A percentile compares a stretch with the other conserved stretches of the same genome.
Evolutionary conservation across 2,797 vertebrate species (phyloP).

Genomic region (Catamblyrhynchus diadema): DNA sequence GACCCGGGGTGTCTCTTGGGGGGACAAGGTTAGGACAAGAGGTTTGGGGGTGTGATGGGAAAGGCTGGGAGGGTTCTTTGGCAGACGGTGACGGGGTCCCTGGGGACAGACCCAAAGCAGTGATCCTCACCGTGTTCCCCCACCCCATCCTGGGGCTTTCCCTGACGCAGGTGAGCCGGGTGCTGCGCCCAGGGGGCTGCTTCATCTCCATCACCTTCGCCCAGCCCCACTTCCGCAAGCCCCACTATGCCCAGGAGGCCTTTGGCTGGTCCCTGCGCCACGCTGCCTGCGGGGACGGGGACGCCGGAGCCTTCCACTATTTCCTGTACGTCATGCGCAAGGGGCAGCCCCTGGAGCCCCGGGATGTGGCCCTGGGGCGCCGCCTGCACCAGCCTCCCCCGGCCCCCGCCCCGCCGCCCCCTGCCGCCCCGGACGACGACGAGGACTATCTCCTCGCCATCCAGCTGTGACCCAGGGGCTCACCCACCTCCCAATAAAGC

Average conservation of each 20-base stretch:
- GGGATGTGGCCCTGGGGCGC: conserved; percentile 78
- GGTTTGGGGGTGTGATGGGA: neutral
- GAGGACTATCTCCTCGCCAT: conserved; percentile 86
- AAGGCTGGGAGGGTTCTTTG: neutral
- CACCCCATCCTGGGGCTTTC: neutral
- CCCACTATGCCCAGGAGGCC: conserved; percentile 80
- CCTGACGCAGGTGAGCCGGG: conserved; percentile 82
- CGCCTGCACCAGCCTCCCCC: conserved; percentile 56
- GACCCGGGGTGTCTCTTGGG: rapidly evolving
- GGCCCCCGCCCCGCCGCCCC: no score
- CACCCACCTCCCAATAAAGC: neutral
- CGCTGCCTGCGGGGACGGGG: conserved; percentile 75
- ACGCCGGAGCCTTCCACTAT: conserved; percentile 80
- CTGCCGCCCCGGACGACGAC: conserved; percentile 1
- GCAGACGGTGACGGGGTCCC: neutral
- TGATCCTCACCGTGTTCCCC: neutral
- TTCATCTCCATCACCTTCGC: conserved; percentile 90
- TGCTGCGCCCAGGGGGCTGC: conserved; percentile 82
- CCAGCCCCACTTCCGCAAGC: conserved; percentile 87
- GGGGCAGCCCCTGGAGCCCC: conserved; percentile 79
- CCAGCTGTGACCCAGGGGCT: conserved; percentile 68
- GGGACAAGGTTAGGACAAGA: neutral
- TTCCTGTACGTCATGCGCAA: conserved; percentile 88
- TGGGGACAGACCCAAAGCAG: neutral
- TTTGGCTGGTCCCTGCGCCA: conserved; percentile 88